Evolutionary conservation across 2,113 vertebrate genomes (phyloP).

Genomic region (Boleophthalmus pectinirostris): DNA sequence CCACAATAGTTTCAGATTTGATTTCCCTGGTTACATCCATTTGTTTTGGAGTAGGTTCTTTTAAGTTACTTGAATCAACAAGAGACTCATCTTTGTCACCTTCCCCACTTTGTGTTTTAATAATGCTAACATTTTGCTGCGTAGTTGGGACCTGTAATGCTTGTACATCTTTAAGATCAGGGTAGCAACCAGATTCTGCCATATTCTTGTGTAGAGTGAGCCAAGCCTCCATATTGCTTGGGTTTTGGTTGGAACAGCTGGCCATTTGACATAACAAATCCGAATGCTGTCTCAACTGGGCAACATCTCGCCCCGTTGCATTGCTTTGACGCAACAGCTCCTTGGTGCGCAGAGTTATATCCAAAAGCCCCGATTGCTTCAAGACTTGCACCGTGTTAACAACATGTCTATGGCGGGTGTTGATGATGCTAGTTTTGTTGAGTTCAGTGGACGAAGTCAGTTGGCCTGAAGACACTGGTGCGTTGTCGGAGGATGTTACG

Average conservation of each 20-base stretch:
- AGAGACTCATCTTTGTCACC: background rate
- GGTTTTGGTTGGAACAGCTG: conserved; percentile 17
- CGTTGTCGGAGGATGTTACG: conserved; percentile 17
- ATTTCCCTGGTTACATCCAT: conserved; percentile 21
- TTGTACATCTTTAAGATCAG: conserved; percentile 38
- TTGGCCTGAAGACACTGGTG: conserved; percentile 20
- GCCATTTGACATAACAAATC: conserved; percentile 68
- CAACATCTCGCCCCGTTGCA: conserved; percentile 61
- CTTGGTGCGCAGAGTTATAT: conserved; percentile 73
- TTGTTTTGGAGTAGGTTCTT: background rate
- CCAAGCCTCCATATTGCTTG: conserved; percentile 27
- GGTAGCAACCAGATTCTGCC: conserved; percentile 67
- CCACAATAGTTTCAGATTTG: conserved; percentile 1
- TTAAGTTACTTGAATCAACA: conserved; percentile 16
- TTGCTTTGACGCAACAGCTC: conserved; percentile 72
- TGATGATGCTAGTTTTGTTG: conserved; percentile 15
- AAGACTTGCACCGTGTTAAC: conserved; percentile 74
- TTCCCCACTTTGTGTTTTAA: conserved; percentile 5
- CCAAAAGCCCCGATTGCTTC: conserved; percentile 70
- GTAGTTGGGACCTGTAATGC: background rate
- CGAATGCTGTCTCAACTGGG: conserved; percentile 69
- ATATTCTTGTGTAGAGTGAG: conserved; percentile 59
- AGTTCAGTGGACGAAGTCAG: conserved; percentile 29
- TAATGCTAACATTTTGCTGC: background rate
- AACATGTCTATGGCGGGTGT: conserved; percentile 62